Evolutionary conservation across 2,113 vertebrate genomes (phyloP).

Genomic region (Heloderma charlesbogerti): DNA sequence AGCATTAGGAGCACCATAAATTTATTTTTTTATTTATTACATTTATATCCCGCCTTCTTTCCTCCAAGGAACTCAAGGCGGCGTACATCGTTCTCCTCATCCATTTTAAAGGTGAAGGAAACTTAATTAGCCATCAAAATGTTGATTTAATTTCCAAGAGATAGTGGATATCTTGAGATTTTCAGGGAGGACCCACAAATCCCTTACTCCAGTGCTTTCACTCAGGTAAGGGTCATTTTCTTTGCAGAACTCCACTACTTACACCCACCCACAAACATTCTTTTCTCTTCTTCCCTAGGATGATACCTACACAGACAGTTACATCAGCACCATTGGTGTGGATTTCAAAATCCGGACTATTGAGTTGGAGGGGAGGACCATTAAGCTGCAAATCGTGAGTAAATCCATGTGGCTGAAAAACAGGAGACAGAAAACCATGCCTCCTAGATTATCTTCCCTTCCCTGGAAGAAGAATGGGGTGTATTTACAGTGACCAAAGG

Average conservation of each 20-base stretch:
- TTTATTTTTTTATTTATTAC: too few species aligned
- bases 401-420: too few species aligned
- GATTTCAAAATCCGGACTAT: constrained; percentile 66
- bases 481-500: not conserved
- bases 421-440: too few species aligned
- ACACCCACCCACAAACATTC: not conserved
- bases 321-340: constrained; percentile 62
- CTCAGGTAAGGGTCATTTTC: too few species aligned
- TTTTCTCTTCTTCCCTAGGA: constrained; percentile 2
- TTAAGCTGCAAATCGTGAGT: constrained; percentile 61
- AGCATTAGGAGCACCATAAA: not conserved
- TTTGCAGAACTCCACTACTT: not conserved
- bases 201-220: too few species aligned
- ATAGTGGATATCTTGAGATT: not conserved
- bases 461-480: not conserved
- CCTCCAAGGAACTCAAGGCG: too few species aligned
- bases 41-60: too few species aligned
- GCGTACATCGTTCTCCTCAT: too few species aligned
- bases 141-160: not conserved
- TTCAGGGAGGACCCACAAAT: not conserved
- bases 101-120: not conserved
- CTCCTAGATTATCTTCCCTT: too few species aligned
- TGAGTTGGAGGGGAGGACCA: constrained; percentile 58
- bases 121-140: too few species aligned
- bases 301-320: constrained; percentile 58